These are phyloP conservation scores for Pipra filicauda DNA, from an alignment of 2,113 vertebrate species.

Conservation along the genomic window DNA sequence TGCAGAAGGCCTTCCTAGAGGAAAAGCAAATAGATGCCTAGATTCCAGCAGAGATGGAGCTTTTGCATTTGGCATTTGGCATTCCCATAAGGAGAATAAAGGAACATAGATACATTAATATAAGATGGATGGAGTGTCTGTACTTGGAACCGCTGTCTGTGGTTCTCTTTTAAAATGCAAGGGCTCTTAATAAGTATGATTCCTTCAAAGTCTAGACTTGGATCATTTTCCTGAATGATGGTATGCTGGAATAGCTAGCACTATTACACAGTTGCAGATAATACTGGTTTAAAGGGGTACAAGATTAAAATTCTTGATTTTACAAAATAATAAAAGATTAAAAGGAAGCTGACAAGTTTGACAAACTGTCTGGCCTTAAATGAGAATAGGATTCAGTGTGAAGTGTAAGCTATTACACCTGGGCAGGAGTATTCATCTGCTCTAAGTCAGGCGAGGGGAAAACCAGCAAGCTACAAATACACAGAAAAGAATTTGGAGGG, in stretches of 20 bases:
- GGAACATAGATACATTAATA: background rate
- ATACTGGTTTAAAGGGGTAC: background rate
- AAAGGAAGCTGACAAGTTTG: background rate
- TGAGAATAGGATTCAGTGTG: background rate
- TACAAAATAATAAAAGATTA: background rate
- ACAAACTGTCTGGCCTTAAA: background rate
- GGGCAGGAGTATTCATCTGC: background rate
- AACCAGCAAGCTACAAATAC: background rate
- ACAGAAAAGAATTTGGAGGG: background rate
- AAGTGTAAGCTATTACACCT: background rate
- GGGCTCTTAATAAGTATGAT: background rate
- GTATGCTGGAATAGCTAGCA: background rate
- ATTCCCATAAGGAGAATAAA: background rate
- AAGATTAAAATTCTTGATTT: background rate
- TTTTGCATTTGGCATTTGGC: background rate
- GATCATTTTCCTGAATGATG: background rate
- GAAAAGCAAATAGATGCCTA: background rate
- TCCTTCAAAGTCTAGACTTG: background rate
- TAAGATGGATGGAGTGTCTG: background rate
- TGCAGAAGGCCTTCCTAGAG: background rate
- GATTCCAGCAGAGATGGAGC: background rate
- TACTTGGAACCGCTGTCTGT: background rate
- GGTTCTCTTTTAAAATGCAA: background rate
- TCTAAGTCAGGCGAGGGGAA: background rate
- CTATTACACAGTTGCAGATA: background rate